A percentile compares a stretch with the other conserved stretches of the same genome.
These are phyloP conservation scores for Xylota segnis DNA, from an alignment of 2,888 invertebrate genomes.

Conservation along the genomic window DNA sequence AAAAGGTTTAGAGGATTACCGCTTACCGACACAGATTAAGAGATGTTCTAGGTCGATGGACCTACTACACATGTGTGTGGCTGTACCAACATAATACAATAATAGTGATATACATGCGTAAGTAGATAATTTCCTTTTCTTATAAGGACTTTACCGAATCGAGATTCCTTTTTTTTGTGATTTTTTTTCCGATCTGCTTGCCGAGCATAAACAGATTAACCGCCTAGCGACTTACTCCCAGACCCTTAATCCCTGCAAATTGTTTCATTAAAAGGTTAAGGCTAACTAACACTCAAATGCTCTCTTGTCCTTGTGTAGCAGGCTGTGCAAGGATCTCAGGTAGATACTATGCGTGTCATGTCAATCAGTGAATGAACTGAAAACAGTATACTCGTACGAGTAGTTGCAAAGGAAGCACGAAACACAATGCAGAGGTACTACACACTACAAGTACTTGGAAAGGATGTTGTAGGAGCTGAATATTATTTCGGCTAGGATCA, in stretches of 20 bases:
- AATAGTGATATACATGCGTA: slow-evolving; percentile 73
- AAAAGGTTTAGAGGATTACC: slow-evolving; percentile 83
- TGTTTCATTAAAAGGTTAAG: slow-evolving; percentile 85
- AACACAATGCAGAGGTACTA: slow-evolving; percentile 9
- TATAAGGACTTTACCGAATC: slow-evolving; percentile 65
- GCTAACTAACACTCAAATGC: slow-evolving; percentile 83
- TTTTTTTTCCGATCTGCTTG: slow-evolving; percentile 81
- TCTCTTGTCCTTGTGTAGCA: slow-evolving; percentile 31
- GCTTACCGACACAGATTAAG: slow-evolving; percentile 84
- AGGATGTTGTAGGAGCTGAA: slow-evolving; percentile 58
- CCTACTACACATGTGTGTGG: slow-evolving; percentile 45
- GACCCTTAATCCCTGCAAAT: slow-evolving; percentile 83
- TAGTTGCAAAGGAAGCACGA: slow-evolving; percentile 30
- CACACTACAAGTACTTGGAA: slow-evolving; percentile 43
- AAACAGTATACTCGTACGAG: background rate
- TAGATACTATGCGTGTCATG: slow-evolving; percentile 34
- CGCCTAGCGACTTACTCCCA: slow-evolving; percentile 83
- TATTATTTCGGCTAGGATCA: slow-evolving; percentile 50
- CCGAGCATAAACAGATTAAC: slow-evolving; percentile 85
- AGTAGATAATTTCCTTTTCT: slow-evolving; percentile 76
- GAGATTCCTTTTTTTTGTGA: slow-evolving; percentile 71
- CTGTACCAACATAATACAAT: slow-evolving; percentile 40
- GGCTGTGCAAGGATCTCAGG: slow-evolving; percentile 8
- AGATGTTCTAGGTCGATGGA: slow-evolving; percentile 80
- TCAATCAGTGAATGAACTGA: slow-evolving; percentile 53